Evolutionary conservation across 1,140 invertebrate genomes (phyloP), one percentile per base, ranked within the genome.

Genomic region (Drosophila bifasciata): DNA sequence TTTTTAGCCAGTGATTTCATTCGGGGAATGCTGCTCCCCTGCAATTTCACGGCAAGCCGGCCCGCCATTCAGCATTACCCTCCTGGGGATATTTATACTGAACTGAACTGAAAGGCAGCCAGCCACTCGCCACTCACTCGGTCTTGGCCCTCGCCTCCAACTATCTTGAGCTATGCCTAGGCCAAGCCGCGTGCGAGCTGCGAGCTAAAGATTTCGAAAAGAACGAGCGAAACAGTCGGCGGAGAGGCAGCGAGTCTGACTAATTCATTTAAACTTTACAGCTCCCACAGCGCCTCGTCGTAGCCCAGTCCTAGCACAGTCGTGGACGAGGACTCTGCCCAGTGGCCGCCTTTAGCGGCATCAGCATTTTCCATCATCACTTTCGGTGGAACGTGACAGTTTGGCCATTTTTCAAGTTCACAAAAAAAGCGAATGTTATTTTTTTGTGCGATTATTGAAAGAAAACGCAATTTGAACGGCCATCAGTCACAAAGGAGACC

Each of bases 381-480:
- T 68, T 62, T 40, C 49, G 25, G 40, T 69, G 79, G 79, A 41
- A 83, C 79, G 79, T 83, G 81, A 85, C 81, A 81, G 49, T 74
- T 85, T 57, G 57, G 63, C 76, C 48, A 85, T 85, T 86, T 81
- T 76, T 86, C 77, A 85, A 74, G 60, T 77, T 48, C 55, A 51
- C 21, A 78, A 68, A 69, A 36, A 61, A 55, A 44, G 50, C 43
- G 75, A 80, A 80, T 80, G 63, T 76, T 67, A 80, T 81, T 85
- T 86, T 77, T 86, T n/a, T n/a, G n/a, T 77, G 67, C 50, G 67
- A 80, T 80, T 80, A 85, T 80, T 77, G 63, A 68, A 13, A 57
- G 58, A 75, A 85, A 78, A 78, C 74, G 57, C 79, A 72, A 66
- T 77, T 83, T 77, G 57, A 55, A 36, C 46, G 46, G 51, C 61